Evolutionary conservation across 2,797 vertebrate species (phyloP).

Genomic region (Falco rusticolus): DNA sequence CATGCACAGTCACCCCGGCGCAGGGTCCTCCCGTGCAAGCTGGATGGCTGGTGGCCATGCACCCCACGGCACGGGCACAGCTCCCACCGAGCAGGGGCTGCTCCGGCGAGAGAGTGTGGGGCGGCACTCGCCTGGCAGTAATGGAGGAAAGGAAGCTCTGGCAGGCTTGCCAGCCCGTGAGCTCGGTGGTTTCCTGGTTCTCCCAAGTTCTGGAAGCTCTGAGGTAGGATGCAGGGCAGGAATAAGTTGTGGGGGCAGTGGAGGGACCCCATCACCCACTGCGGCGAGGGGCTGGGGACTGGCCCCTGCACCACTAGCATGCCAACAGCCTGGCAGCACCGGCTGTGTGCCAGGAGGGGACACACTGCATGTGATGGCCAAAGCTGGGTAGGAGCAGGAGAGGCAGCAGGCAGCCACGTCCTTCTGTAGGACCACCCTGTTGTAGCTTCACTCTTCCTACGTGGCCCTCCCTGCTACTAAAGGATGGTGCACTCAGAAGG

Average conservation of each 20-base stretch:
- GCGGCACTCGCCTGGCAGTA: too few species aligned
- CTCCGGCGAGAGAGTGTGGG: fast-evolving
- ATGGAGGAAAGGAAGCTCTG: neutral
- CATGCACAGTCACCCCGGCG: neutral
- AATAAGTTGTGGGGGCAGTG: fast-evolving
- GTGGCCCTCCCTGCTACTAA: too few species aligned
- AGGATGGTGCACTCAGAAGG: fast-evolving
- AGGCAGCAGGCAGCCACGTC: neutral
- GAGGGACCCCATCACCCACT: neutral
- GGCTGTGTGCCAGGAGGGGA: neutral
- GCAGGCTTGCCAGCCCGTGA: neutral
- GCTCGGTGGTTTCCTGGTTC: neutral
- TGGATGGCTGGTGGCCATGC: fast-evolving
- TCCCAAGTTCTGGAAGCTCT: neutral
- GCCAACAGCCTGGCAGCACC: neutral
- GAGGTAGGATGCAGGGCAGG: neutral
- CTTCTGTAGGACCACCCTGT: fast-evolving
- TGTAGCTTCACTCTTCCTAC: neutral
- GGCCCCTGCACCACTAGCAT: neutral
- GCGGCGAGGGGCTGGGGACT: neutral
- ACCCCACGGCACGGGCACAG: fast-evolving
- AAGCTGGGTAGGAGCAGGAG: neutral
- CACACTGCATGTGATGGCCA: fast-evolving
- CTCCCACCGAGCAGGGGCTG: neutral
- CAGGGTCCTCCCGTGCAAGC: neutral